Evolutionary conservation across 2,797 vertebrate genomes (phyloP).

Genomic region (Acestrorhynchus altus): DNA sequence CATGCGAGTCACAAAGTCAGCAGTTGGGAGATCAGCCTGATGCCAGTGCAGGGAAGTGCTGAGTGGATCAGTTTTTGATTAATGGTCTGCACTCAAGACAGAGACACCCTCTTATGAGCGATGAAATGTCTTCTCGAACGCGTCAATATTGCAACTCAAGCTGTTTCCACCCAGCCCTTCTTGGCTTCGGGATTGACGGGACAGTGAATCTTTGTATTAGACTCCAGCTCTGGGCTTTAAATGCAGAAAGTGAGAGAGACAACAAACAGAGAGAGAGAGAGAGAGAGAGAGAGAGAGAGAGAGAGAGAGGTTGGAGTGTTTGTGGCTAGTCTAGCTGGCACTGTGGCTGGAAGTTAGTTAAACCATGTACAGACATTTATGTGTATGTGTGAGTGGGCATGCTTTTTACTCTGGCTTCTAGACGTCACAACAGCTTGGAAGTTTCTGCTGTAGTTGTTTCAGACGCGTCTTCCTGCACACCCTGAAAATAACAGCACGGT

Average conservation of each 20-base stretch:
- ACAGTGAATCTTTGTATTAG: conserved; percentile 5
- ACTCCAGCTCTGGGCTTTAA: background rate
- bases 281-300: background rate
- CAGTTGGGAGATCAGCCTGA: conserved; percentile 21
- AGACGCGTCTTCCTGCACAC: conserved; percentile 24
- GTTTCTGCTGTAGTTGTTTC: conserved; percentile 16
- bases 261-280: background rate
- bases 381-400: background rate
- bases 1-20: conserved; percentile 28
- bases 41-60: conserved; percentile 20
- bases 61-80: conserved; percentile 16
- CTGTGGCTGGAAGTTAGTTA: conserved; percentile 9
- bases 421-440: conserved; percentile 31
- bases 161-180: background rate
- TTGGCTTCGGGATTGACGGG: background rate
- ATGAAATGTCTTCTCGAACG: conserved; percentile 15
- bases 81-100: conserved; percentile 26
- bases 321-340: background rate
- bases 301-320: background rate
- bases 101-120: conserved; percentile 27
- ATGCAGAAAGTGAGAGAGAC: background rate
- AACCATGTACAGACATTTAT: background rate
- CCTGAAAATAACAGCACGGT: conserved; percentile 24
- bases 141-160: conserved; percentile 28
- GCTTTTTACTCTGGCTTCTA: conserved; percentile 11